These are phyloP conservation scores for Poecilia gillii DNA, from an alignment of 2,797 vertebrate species.

Conservation along the genomic window DNA sequence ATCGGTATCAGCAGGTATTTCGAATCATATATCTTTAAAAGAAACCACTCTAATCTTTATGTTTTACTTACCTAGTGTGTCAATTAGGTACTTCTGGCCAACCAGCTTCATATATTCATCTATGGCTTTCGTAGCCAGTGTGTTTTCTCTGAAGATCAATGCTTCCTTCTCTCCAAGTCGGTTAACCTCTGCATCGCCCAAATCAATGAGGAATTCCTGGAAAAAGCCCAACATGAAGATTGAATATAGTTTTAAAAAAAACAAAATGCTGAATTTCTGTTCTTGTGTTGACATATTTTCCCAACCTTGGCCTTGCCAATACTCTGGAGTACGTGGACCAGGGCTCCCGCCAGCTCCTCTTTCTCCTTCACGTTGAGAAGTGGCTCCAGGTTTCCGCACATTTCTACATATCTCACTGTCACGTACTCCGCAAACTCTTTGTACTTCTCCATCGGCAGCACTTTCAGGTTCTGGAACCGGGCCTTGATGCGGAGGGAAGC, in stretches of 20 bases:
- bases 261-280: not conserved
- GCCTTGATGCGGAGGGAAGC: constrained; percentile 86
- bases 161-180: constrained; percentile 91
- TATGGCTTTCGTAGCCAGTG: constrained; percentile 94
- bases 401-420: constrained; percentile 87
- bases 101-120: constrained; percentile 99
- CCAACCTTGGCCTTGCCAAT: constrained; percentile 93
- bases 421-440: constrained; percentile 95
- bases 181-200: constrained; percentile 88
- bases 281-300: not conserved
- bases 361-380: constrained; percentile 88
- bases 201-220: constrained; percentile 91
- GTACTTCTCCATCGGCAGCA: constrained; percentile 91
- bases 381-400: constrained; percentile 87
- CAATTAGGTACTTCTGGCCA: constrained; percentile 93
- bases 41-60: not conserved
- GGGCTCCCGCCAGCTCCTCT: constrained; percentile 89
- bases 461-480: constrained; percentile 86
- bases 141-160: constrained; percentile 95
- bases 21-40: not conserved
- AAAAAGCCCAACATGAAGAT: not conserved
- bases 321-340: constrained; percentile 91
- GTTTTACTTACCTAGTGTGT: constrained; percentile 84
- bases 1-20: not conserved
- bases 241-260: constrained; percentile 2